These are phyloP conservation scores for Orientallactaga bullata DNA, from an alignment of 2,113 vertebrate species.

Conservation along the genomic window DNA sequence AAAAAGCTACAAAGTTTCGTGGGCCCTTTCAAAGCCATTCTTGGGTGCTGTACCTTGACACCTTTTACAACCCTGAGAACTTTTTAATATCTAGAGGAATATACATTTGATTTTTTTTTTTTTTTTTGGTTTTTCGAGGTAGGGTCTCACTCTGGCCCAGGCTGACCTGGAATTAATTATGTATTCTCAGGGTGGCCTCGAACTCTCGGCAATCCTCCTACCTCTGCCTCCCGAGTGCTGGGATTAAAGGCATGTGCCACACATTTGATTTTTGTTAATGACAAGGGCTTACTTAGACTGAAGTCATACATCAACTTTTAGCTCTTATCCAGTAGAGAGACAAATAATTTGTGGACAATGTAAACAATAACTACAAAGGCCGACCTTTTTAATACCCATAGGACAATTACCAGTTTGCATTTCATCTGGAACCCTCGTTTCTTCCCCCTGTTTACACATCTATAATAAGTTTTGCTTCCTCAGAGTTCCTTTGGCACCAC, in stretches of 20 bases:
- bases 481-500: neutral
- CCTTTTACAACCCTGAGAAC: too few species aligned
- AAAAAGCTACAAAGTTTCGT: neutral
- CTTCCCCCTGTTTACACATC: constrained; percentile 31
- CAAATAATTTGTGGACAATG: constrained; percentile 43
- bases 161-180: too few species aligned
- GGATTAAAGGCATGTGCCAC: too few species aligned
- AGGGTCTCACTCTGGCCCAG: too few species aligned
- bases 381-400: neutral
- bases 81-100: constrained; percentile 40
- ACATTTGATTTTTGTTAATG: too few species aligned
- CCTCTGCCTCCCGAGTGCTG: too few species aligned
- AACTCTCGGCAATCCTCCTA: too few species aligned
- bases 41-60: neutral
- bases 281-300: constrained; percentile 38
- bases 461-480: neutral
- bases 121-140: too few species aligned
- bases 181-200: too few species aligned
- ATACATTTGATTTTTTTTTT: constrained; percentile 43
- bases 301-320: constrained; percentile 41
- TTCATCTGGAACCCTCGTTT: neutral
- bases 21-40: constrained; percentile 1
- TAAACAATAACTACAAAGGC: constrained; percentile 47
- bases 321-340: constrained; percentile 35
- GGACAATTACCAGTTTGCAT: neutral